Percentiles rank a stretch among this genome's conserved stretches.
These are phyloP conservation scores for Colossoma macropomum DNA, from an alignment of 2,113 vertebrate genomes.

Conservation along the genomic window DNA sequence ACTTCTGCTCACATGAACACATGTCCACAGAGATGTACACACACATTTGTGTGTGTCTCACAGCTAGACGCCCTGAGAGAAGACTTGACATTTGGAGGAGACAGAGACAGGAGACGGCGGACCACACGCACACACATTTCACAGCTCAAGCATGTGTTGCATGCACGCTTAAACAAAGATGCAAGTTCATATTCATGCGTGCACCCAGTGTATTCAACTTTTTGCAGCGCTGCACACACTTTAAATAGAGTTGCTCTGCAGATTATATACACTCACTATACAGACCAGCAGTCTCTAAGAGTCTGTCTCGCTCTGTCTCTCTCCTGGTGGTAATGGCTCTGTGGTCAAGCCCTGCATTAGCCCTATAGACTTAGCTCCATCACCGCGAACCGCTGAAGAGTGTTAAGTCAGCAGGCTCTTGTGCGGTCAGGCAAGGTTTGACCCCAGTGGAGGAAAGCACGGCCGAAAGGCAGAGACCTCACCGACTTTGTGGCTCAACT, in stretches of 20 bases:
- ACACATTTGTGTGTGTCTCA: background rate
- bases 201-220: background rate
- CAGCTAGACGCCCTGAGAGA: background rate
- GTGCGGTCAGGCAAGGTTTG: slow-evolving; percentile 51
- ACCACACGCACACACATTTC: slow-evolving; percentile 17
- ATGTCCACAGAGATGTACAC: background rate
- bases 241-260: background rate
- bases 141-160: slow-evolving; percentile 28
- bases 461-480: slow-evolving; percentile 40
- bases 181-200: background rate
- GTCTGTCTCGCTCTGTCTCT: slow-evolving; percentile 4
- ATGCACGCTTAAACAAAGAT: background rate
- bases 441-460: slow-evolving; percentile 45
- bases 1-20: background rate
- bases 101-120: background rate
- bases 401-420: slow-evolving; percentile 54
- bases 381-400: slow-evolving; percentile 32
- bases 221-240: background rate
- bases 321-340: slow-evolving; percentile 37
- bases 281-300: background rate
- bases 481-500: slow-evolving; percentile 47
- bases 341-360: slow-evolving; percentile 56
- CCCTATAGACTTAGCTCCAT: slow-evolving; percentile 45
- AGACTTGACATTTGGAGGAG: background rate
- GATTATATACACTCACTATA: background rate